Evolutionary conservation across 2,113 vertebrate genomes (phyloP), one percentile per base, ranked within the genome.

Genomic region (Pycnonotus jocosus): DNA sequence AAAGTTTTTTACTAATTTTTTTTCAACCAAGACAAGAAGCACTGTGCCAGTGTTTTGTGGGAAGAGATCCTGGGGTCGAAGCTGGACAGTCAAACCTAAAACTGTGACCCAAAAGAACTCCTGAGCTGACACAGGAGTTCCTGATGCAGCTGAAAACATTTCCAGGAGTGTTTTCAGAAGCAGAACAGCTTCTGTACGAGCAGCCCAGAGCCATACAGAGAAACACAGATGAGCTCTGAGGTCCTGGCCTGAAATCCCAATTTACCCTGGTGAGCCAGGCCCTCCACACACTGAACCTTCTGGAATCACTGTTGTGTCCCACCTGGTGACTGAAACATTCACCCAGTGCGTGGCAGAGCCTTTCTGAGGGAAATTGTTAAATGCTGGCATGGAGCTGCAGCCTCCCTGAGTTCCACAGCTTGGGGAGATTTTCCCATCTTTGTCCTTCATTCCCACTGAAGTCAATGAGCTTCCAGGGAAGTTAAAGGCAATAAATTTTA

Each of bases 231-330:
- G 17, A 16, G 22, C 28, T 61, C 45, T 12, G 9, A 79, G 35
- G 15, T 50, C 28, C 66, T 23, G 20, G 58, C 18, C 66, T 48
- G 22, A 48, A 69, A 33, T 65, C 58, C 74, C 62, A 57, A 10
- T 5, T 7, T 5, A 5, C 15, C 40, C 28, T 31, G 27, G 27
- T 37, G 21, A 88, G 16, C 47, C 33, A 47, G 44, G 14, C 25
- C 25, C 25, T n/a, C 21, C 40, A 24, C 19, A 47, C 19, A 3
- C 31, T 6, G 27, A 65, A 38, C 44, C 38, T 60, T 30, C 51
- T 27, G 13, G 13, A 74, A 51, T 5, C 8, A 2, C 2, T 45
- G 35, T 1, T n/a, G 9, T 24, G 1, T 7, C 11, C 11, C 2
- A 19, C 6, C 3, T 30, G 4, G 53, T 1, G 28, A 7, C 22